Conservation (phyloP, 2,888 invertebrate species). For the Lumbricus terrestris region DNA sequence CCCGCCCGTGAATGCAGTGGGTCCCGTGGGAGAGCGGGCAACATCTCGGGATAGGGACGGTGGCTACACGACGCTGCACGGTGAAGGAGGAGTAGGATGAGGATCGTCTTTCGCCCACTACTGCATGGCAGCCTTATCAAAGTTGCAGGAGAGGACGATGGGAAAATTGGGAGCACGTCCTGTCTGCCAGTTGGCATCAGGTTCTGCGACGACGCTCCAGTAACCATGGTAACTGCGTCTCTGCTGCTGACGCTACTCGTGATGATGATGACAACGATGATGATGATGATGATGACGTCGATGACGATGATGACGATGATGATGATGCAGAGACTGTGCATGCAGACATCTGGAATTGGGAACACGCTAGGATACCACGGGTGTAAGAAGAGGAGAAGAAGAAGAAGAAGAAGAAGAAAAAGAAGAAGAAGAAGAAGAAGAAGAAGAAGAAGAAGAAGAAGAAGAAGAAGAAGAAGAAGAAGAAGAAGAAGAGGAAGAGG, state of each 20-base stretch:
- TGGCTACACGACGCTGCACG: too few relatives aligned
- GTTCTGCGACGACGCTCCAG: neutral
- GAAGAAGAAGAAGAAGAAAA: neutral
- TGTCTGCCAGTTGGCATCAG: neutral
- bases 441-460: neutral
- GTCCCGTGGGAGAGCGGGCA: neutral
- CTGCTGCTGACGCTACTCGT: neutral
- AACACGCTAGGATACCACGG: neutral
- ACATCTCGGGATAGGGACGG: neutral
- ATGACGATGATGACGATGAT: neutral
- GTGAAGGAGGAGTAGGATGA: too few relatives aligned
- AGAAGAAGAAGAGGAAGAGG: neutral
- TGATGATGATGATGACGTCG: neutral
- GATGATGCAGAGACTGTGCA: too few relatives aligned
- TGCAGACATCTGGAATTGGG: neutral
- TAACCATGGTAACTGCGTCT: neutral
- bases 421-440: neutral
- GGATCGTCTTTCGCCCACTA: conserved; percentile 11
- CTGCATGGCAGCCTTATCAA: conserved; percentile 18
- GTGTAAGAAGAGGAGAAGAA: neutral
- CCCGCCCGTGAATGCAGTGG: neutral
- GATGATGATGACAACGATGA: neutral
- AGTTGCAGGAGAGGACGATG: neutral
- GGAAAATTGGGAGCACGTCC: neutral
- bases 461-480: too few relatives aligned